Conservation (phyloP, 2,797 vertebrate genomes). For the Eidolon dupreanum region DNA sequence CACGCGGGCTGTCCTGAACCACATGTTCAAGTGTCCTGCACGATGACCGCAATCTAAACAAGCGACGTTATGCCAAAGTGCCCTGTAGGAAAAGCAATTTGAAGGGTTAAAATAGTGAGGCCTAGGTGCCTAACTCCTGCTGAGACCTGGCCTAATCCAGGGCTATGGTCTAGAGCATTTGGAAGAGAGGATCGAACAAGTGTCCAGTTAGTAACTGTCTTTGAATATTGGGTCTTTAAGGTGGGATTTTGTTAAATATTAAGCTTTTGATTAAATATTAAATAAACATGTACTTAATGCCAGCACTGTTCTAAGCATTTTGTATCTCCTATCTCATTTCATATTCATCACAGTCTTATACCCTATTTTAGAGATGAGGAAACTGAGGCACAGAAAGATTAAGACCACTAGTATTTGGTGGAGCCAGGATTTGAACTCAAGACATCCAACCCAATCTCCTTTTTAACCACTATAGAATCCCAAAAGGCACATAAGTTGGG, state of each 20-base stretch:
- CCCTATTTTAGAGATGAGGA: background rate
- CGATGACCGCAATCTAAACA: background rate
- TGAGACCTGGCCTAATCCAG: background rate
- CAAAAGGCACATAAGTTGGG: background rate
- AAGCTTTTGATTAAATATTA: background rate
- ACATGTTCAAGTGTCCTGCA: rapidly evolving
- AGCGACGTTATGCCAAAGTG: rapidly evolving
- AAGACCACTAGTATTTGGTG: background rate
- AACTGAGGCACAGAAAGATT: background rate
- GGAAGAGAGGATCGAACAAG: background rate
- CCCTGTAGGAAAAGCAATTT: background rate
- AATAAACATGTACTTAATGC: background rate
- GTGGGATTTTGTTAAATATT: background rate
- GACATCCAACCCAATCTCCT: background rate
- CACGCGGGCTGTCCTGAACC: background rate
- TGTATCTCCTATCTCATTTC: background rate
- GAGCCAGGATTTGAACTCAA: background rate
- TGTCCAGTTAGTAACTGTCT: background rate
- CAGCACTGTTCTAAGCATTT: background rate
- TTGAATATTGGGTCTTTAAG: background rate
- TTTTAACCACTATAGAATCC: background rate
- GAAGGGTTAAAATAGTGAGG: background rate
- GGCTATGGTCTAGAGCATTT: background rate
- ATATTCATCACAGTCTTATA: background rate
- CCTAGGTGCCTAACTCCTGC: background rate